phyloP scores from a whole-genome alignment of 2,113 vertebrate genomes.

The Syngnathus typhle region DNA sequence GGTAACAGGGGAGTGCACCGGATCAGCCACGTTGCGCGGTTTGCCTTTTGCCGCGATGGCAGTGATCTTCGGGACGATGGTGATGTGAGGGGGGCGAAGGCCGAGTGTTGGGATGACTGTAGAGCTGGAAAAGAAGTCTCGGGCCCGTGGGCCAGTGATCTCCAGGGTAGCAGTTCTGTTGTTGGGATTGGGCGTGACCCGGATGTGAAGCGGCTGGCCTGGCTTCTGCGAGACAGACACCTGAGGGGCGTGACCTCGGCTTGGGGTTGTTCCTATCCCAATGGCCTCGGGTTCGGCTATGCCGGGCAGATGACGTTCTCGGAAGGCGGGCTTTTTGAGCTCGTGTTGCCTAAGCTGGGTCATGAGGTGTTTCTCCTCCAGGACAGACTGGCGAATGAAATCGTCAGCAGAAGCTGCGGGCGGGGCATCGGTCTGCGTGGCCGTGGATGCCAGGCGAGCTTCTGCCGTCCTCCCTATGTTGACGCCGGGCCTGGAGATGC shows the following conservation, averaged over 20 bases:
- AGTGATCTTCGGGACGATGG: slow-evolving; percentile 84
- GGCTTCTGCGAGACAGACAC: slow-evolving; percentile 79
- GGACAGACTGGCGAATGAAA: slow-evolving; percentile 89
- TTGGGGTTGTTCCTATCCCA: slow-evolving; percentile 66
- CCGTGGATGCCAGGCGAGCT: slow-evolving; percentile 80
- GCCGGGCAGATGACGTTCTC: slow-evolving; percentile 85
- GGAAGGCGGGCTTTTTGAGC: slow-evolving; percentile 78
- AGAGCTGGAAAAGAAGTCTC: slow-evolving; percentile 92
- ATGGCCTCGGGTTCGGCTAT: slow-evolving; percentile 72
- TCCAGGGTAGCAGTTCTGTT: slow-evolving; percentile 90
- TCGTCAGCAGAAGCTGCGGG: slow-evolving; percentile 73
- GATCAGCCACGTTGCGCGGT: slow-evolving; percentile 56
- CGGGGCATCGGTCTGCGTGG: slow-evolving; percentile 81
- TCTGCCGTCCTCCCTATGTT: slow-evolving; percentile 85
- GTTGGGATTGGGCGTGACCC: slow-evolving; percentile 84
- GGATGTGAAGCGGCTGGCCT: slow-evolving; percentile 87
- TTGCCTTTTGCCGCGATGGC: slow-evolving; percentile 70
- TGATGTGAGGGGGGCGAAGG: slow-evolving; percentile 87
- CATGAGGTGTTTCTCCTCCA: slow-evolving; percentile 94
- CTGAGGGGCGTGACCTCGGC: slow-evolving; percentile 47
- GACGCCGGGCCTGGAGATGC: slow-evolving; percentile 80
- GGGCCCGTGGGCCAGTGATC: slow-evolving; percentile 85
- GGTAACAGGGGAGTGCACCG: slow-evolving; percentile 84
- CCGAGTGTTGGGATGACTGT: slow-evolving; percentile 92
- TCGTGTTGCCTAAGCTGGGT: slow-evolving; percentile 85